Evolutionary conservation across 2,888 invertebrate species (phyloP).

Genomic region (Synergus gifuensis): DNA sequence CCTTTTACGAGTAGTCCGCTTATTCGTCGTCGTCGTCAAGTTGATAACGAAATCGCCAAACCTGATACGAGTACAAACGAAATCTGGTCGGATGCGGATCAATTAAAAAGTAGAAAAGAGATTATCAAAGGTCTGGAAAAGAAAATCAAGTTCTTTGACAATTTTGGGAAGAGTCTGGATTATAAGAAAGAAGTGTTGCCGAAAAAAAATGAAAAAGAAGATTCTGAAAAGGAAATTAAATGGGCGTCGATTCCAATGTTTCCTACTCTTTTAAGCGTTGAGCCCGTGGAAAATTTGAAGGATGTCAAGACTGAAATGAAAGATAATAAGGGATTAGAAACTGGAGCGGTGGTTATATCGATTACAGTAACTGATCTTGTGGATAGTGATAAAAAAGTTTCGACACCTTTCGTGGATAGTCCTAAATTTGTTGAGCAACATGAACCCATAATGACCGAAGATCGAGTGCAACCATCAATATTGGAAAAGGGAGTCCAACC

Average conservation of each 20-base stretch:
- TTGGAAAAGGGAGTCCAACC: background rate
- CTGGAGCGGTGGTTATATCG: background rate
- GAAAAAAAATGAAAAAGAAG: background rate
- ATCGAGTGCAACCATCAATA: too few relatives aligned
- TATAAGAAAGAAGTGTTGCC: background rate
- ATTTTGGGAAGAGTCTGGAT: background rate
- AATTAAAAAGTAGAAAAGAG: background rate
- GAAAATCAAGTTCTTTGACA: background rate
- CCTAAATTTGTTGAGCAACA: background rate
- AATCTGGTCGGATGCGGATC: background rate
- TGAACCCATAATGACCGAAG: background rate
- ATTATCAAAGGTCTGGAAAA: background rate
- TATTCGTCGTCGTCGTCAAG: slow-evolving; percentile 1
- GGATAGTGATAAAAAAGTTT: background rate
- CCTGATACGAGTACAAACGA: background rate
- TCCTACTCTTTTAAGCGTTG: background rate
- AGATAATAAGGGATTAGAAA: background rate
- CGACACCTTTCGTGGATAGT: background rate
- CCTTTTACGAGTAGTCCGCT: background rate
- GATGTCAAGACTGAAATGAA: background rate
- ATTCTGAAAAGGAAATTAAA: background rate
- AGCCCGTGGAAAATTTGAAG: background rate
- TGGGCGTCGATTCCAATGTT: background rate
- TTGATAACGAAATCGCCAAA: background rate
- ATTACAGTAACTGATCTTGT: background rate